Base-by-base conservation (phyloP, 2,797 vertebrate species). In the Pygocentrus nattereri region DNA sequence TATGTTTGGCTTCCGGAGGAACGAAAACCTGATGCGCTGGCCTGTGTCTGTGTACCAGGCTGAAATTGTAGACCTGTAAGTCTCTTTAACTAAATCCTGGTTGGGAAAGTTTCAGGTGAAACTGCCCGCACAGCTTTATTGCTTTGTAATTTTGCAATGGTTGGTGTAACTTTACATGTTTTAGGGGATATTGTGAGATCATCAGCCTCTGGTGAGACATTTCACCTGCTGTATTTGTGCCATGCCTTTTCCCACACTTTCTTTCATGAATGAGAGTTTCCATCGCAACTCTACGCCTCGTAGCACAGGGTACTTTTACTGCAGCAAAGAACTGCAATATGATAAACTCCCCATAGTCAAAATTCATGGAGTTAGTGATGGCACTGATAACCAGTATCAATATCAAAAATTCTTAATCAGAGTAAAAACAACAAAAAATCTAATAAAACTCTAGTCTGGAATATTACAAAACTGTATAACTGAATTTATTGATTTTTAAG, bases 121-220 rank as follows among this genome's bases (percentile, higher is more conserved):
- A 18, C 76, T 47, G 65, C 64, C 49, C 23, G 15, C 61, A 38
- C 25, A 77, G 19, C 21, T 15, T 15, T 16, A 12, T 21, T 23
- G 49, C 31, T 69, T 78, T 44, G 34, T 56, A 56, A 54, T 78
- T 27, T 10, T 69, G 76, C 7, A 67, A 25, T 27, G 44, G 25
- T 34, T 54, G 52, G 52, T 69, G 50, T 69, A 58, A 44, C 5
- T 21, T 72, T 52, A 44, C 47, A 68, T 41, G 64, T 38, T n/a
- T 19, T 44, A 44, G 10, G 62, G 62, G 62, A 65, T 23, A n/a
- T 19, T 52, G 23, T 31, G 25, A 31, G 2, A 30, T 50, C 44
- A 30, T 18, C 34, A 11, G 64, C 64, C 64, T 38, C 34, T 68
- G 64, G 69, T 49, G 13, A 70, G 38, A 70, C 67, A 38, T 34